phyloP scores from a whole-genome alignment of 2,113 vertebrate species.

The Helogale parvula region DNA sequence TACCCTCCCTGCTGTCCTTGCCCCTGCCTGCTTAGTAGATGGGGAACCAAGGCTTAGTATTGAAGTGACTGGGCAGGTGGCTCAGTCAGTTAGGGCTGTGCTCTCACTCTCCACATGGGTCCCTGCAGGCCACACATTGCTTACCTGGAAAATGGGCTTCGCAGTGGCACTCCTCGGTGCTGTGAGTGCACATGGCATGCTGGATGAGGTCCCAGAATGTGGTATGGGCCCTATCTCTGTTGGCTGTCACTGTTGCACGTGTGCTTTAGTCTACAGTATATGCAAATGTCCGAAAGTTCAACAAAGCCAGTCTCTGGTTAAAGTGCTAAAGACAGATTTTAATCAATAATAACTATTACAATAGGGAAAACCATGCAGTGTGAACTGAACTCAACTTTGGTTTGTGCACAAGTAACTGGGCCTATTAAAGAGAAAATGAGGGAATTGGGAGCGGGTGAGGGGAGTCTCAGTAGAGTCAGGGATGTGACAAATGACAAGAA shows the following conservation, averaged over 20 bases:
- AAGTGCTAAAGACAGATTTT: slow-evolving; percentile 1
- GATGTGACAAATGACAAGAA: neutral
- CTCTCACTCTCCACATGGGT: neutral
- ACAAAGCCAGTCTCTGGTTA: neutral
- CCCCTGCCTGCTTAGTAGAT: neutral
- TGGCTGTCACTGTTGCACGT: neutral
- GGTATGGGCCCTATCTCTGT: rapidly evolving
- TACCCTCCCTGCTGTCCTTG: neutral
- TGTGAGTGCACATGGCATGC: neutral
- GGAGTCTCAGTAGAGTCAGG: neutral
- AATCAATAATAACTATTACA: neutral
- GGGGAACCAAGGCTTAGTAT: neutral
- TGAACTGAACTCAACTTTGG: neutral
- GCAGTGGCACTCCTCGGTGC: rapidly evolving
- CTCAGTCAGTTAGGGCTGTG: neutral
- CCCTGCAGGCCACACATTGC: too few species aligned
- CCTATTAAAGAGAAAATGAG: neutral
- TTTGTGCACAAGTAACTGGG: neutral
- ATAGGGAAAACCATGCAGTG: neutral
- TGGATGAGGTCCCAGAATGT: neutral
- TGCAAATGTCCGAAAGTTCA: neutral
- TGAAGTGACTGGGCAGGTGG: neutral
- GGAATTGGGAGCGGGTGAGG: neutral
- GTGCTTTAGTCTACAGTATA: rapidly evolving
- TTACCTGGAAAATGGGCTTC: neutral